A percentile compares a stretch with the other conserved stretches of the same genome.
Evolutionary conservation across 1,140 invertebrate genomes (phyloP).

Genomic region (Pteromalus puparum): DNA sequence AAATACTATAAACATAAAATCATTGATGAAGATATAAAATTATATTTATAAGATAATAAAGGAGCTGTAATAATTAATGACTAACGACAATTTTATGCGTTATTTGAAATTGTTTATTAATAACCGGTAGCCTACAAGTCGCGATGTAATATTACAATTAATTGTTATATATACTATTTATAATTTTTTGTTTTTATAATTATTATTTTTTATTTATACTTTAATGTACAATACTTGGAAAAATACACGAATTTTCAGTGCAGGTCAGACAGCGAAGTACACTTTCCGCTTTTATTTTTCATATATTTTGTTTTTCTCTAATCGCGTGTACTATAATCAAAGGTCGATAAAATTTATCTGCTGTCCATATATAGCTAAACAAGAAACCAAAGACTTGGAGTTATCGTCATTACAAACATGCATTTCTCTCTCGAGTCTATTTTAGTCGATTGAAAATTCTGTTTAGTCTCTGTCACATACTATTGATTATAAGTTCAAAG

Average conservation of each 20-base stretch:
- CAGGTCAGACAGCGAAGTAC: constrained; percentile 66
- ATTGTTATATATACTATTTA: constrained; percentile 63
- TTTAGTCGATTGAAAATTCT: no score
- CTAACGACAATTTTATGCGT: constrained; percentile 37
- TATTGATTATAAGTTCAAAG: no score
- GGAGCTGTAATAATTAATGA: neutral
- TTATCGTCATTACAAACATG: constrained; percentile 11
- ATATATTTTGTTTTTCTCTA: constrained; percentile 16
- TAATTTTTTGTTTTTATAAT: constrained; percentile 63
- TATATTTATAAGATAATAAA: neutral
- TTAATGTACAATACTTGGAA: constrained; percentile 72
- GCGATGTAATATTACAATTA: constrained; percentile 65
- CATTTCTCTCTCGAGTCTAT: neutral
- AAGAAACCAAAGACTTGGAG: neutral
- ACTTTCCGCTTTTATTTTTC: constrained; percentile 44
- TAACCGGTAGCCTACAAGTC: constrained; percentile 61
- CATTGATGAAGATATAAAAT: neutral
- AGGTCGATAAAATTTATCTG: neutral
- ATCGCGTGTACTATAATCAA: neutral
- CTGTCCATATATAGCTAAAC: neutral
- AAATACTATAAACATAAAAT: neutral
- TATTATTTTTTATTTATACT: constrained; percentile 66
- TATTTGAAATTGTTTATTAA: constrained; percentile 65
- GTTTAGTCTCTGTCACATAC: no score
- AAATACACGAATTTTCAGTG: constrained; percentile 72